Base-by-base conservation (phyloP, 2,888 invertebrate species). In the Ecliptopera silaceata region DNA sequence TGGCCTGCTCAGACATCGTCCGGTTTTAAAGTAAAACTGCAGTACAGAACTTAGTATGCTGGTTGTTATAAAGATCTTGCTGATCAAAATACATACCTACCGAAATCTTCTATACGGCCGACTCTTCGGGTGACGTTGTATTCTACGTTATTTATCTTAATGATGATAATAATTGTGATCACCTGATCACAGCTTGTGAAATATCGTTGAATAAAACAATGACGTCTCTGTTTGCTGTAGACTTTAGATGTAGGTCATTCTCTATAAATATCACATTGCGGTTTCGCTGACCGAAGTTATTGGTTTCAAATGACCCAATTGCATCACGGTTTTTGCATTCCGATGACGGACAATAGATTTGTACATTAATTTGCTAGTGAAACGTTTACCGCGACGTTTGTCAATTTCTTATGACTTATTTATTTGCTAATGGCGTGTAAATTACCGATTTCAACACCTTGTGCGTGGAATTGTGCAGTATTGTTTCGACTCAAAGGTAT, bases 231-330 rank as follows among this genome's bases (percentile, higher is more conserved):
- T 49, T 29, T 22, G 13, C 13, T 41, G 41, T 46, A 26, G 29
- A 29, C 6, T 41, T 10, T 3, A 41, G 20, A 22, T 11, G 13
- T 55, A 43, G 20, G 64, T 66, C 65, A 68, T 74, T 68, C 76
- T 76, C 75, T 79, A 79, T 82, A 75, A 75, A 80, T 80, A 83
- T 76, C 75, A 77, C 77, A 74, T 70, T 86, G 87, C 80, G 87
- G 88, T 88, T 80, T 74, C 71, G 75, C 70, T 74, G 76, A 70
- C 80, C 78, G 51, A 77, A 82, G 77, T 79, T 82, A 80, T 84
- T 79, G 85, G 84, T 87, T 82, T 86, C 86, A 75, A 83, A 82
- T 88, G 84, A 84, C 86, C 80, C 64, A 79, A 75, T 87, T 88
- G 82, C 85, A 77, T 84, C 84, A 88, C 77, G 70, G 78, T 78